Base-by-base conservation (phyloP, 2,797 vertebrate genomes). In the Cetoscarus ocellatus region DNA sequence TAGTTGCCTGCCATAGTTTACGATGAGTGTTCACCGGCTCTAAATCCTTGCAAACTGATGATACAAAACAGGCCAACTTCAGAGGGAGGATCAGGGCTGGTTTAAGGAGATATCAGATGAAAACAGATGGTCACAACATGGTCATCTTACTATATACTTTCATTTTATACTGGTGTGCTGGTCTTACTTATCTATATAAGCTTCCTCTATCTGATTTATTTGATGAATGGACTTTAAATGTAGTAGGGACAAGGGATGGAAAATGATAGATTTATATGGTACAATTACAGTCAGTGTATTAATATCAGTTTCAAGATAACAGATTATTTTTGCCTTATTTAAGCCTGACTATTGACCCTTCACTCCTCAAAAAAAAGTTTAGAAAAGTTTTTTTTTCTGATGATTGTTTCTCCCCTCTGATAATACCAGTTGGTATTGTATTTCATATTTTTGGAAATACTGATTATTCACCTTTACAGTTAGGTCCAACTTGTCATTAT, bases 1-100 rank as follows among this genome's bases (percentile, higher is more conserved):
- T 45, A 61, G 67, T 54, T 53, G 58, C 63, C 73, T 35, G n/a
- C 58, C 47, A 10, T 35, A 40, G 64, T 80, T 85, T 69, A 63
- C 47, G 38, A 71, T 45, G 17, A 68, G 66, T 58, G 47, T 66
- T 84, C 53, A 52, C 36, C 36, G 55, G 47, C 19, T 39, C 18
- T 39, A 15, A 48, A 27, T 73, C 50, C 35, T 51, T 1, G 7
- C 11, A 61, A 59, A 40, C 9, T 13, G 50, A 62, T 53, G 11
- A 58, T 73, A 75, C 27, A n/a, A 50, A 73, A 62, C 10, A 80
- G 18, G 5, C 57, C 3, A 43, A 38, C 53, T 8, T 43, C 45
- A 11, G 35, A 13, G 35, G 27, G 19, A 48, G 47, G 47, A 53
- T 74, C 15, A 47, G 18, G 17, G 12, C 40, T 45, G 42, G 60